Evolutionary conservation across 2,113 vertebrate species (phyloP).

Genomic region (Nyctereutes procyonoides): DNA sequence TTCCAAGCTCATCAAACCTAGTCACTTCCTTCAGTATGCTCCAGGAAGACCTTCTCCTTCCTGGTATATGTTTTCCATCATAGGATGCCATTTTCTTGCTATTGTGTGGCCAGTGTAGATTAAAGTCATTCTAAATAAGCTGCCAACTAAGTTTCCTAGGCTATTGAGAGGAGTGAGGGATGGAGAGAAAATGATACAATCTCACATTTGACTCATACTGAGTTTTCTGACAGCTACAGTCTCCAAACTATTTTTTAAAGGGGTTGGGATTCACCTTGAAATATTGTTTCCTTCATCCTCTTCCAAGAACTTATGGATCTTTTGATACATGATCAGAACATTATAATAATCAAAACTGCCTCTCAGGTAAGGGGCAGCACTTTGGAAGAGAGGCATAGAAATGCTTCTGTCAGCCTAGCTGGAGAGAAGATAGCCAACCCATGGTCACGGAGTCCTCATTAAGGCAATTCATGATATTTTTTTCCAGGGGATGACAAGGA

Average conservation of each 20-base stretch:
- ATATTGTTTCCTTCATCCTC: not conserved
- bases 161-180: not conserved
- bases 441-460: not conserved
- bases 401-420: not conserved
- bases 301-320: not conserved
- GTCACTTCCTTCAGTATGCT: not conserved
- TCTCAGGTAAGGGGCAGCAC: not conserved
- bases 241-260: not conserved
- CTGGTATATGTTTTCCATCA: not conserved
- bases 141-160: not conserved
- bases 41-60: not conserved
- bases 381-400: not conserved
- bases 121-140: not conserved
- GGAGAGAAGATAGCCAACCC: not conserved
- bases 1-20: not conserved
- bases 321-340: not conserved
- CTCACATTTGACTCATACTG: not conserved
- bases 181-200: not conserved
- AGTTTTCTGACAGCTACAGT: not conserved
- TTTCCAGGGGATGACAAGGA: not conserved
- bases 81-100: not conserved
- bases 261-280: not conserved
- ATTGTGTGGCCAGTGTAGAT: not conserved
- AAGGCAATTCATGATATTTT: not conserved
- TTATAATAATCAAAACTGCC: not conserved